A percentile compares a stretch with the other conserved stretches of the same genome.
Conservation (phyloP, 92 coral and sea anemone species). For the Pocillopora grandis region DNA sequence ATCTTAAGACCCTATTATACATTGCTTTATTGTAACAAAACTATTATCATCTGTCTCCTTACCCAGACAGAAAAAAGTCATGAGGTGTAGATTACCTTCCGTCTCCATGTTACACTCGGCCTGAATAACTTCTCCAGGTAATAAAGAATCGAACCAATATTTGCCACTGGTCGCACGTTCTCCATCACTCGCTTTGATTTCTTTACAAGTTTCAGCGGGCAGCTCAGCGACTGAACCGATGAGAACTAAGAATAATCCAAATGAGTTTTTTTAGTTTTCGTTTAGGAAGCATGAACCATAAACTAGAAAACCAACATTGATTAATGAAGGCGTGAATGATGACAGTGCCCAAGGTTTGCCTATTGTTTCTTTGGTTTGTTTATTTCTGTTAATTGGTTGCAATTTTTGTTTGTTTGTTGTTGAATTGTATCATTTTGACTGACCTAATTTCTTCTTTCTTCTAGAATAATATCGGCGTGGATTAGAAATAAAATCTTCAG, state of each 20-base stretch:
- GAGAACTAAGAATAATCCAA: background rate
- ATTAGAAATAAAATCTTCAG: background rate
- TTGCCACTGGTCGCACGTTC: conserved; percentile 1
- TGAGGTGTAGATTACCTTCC: background rate
- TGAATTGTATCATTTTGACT: background rate
- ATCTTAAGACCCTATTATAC: no score
- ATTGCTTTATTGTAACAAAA: no score
- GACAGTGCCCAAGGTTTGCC: no score
- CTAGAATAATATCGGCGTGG: background rate
- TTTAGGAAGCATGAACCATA: no score
- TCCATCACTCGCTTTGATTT: conserved; percentile 23
- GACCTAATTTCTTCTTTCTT: background rate
- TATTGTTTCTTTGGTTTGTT: no score
- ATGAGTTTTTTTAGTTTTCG: no score
- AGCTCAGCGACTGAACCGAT: background rate
- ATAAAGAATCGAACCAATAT: conserved; percentile 15
- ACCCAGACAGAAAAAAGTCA: no score
- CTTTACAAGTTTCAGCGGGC: conserved; percentile 17
- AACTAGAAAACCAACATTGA: no score
- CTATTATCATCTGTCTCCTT: no score
- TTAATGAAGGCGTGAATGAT: no score
- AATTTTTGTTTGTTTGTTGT: no score
- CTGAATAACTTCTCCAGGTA: background rate
- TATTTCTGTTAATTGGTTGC: no score
- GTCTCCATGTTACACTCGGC: background rate